Evolutionary conservation across 2,888 invertebrate species (phyloP), one percentile per base, ranked within the genome.

Genomic region (Cephalotes varians): DNA sequence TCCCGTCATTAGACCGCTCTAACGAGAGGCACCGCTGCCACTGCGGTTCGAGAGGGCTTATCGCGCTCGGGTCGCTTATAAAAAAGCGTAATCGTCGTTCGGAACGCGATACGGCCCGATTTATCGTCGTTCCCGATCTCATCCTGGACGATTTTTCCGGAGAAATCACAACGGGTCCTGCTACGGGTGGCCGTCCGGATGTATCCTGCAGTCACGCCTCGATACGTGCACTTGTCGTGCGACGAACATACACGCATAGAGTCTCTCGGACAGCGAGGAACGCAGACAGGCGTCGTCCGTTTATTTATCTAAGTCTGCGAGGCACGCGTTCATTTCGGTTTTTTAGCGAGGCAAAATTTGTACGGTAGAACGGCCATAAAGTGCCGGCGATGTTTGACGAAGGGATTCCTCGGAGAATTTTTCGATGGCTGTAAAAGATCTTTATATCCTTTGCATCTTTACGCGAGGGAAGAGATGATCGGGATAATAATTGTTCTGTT

Each of bases 1-100:
- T 76, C 65, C 72, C 83, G 84, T 89, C 89, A 84, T 89, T 90
- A 90, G 88, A 84, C 81, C 82, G 31, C 67, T 87, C 86, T 89
- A 89, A 89, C 87, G 88, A 89, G 87, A 85, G 40, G 80, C 76
- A 82, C 69, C 85, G 73, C 76, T 65, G 83, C 84, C 76, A 80
- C 81, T 83, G 82, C 74, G 73, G 72, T 81, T 77, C 72, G 12
- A 62, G 74, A 49, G 18, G 69, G 44, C 77, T 79, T 79, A 79
- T 73, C 71, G 60, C 49, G 60, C 40, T 28, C 62, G 60, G 62
- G 49, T 49, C 12, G 71, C 58, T 81, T 73, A 73, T 73, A 73
- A 71, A 73, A 49, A 73, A 73, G 80, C 25, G 60, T 81, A 60
- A 71, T 71, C 71, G 62, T 25, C 40, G 72, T 21, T 47, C 60